Evolutionary conservation across 2,888 invertebrate species (phyloP), one percentile per base, ranked within the genome.

Genomic region (Tholera decimalis): DNA sequence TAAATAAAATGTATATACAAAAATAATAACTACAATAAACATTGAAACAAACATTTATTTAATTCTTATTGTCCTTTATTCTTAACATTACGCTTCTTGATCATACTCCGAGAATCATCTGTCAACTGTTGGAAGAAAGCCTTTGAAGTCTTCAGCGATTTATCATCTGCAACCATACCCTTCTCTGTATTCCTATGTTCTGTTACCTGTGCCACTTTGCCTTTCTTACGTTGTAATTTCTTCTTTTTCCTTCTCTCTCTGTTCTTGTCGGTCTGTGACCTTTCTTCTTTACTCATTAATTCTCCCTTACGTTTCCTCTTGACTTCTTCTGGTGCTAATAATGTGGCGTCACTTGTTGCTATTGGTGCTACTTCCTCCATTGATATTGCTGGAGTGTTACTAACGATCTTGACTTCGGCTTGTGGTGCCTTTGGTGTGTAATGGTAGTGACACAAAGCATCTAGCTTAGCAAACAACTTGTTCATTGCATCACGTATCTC

Each of bases 321-420:
- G 1, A 99, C 96, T 96, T 99, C 99, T 92, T 99, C 98, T 0
- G 99, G 99, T 20, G 99, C 99, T 73, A 99, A 93, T 39, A 99
- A 91, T 1, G 97, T 96, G 4, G 98, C 98, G 91, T 98, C 98
- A 85, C 98, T 98, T 0, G 97, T 96, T n/a, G 97, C 97, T 7
- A 98, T 96, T 0, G 99, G 99, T 0, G 99, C 98, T 8, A 99
- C 99, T 92, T 99, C 99, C 92, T 99, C 99, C 97, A 99, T 98
- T 33, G 96, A 96, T 54, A 99, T 97, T 0, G 99, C 98, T 1
- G 99, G 98, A 72, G 98, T 96, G 88, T 99, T 99, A 66, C 97
- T 98, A 6, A 99, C 96, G 67, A 99, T 97, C 92, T 98, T 98
- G 2, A 99, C 95, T 85, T 99, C 99, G 0, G 99, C 98, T 66